Base-by-base conservation (phyloP, 2,113 vertebrate genomes). In the Pseudorasbora parva region DNA sequence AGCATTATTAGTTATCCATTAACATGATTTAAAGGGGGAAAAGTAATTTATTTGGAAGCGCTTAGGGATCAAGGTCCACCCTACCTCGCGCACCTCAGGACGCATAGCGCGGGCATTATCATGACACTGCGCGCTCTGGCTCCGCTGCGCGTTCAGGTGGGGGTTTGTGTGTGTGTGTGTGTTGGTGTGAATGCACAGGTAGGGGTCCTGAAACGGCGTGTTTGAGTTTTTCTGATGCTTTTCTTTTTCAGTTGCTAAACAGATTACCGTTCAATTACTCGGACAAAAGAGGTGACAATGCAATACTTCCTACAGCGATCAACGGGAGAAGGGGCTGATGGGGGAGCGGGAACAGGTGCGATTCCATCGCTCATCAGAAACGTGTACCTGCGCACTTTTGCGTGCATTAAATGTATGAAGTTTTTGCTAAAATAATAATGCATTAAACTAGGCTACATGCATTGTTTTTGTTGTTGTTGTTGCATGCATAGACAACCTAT, bases 211-310 rank as follows among this genome's bases (percentile, higher is more conserved):
- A 85, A 79, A 89, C 86, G 91, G 88, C 75, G 84, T 82, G 91
- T 92, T 91, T 81, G 85, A 88, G 82, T 88, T 94, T 91, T 86
- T 93, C 88, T 91, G 92, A 92, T 94, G 92, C 93, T 92, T 93
- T 80, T 80, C 78, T 80, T 93, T 94, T 94, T 94, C 92, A 95
- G 87, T 95, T 94, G 94, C 94, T 93, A 95, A 95, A 94, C 92
- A 93, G 93, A 94, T 94, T 94, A 94, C 87, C 82, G 90, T 86
- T 78, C 91, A 93, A 91, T 91, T 91, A 91, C 90, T 88, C 89
- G 88, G 83, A 95, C 94, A 94, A 94, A 66, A 92, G 84, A 90
- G 54, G 80, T 1, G 91, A 89, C 91, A 92, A 93, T 91, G 89
- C 90, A 92, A 86, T 84, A 93, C 92, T 94, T 95, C 94, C 94